Evolutionary conservation across 2,888 invertebrate genomes (phyloP).

Genomic region (Agapostemon virescens): DNA sequence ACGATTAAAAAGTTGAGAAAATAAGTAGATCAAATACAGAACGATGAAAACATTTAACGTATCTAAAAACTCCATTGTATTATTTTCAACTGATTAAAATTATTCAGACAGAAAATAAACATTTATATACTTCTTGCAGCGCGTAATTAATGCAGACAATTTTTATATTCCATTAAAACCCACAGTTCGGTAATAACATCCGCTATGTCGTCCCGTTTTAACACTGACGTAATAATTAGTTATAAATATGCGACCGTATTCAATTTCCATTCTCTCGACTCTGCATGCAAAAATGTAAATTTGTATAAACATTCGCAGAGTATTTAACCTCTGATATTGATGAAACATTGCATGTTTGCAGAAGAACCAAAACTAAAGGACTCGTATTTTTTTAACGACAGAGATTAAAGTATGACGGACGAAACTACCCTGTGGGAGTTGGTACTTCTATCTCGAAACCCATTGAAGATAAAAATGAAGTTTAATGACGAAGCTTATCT

Average conservation of each 20-base stretch:
- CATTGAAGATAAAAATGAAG: background rate
- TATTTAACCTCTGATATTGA: background rate
- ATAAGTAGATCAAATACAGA: background rate
- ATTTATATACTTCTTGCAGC: background rate
- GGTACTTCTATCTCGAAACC: background rate
- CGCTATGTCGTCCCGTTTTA: background rate
- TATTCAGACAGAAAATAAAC: background rate
- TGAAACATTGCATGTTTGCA: background rate
- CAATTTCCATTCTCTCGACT: background rate
- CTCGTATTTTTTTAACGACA: background rate
- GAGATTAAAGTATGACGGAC: background rate
- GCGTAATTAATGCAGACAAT: background rate
- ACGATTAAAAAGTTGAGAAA: background rate
- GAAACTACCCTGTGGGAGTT: background rate
- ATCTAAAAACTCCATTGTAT: background rate
- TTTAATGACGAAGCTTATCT: background rate
- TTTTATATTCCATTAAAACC: background rate
- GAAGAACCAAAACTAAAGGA: background rate
- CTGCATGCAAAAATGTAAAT: background rate
- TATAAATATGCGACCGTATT: background rate
- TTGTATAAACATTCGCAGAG: background rate
- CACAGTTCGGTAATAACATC: background rate
- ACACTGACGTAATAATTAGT: background rate
- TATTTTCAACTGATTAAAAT: background rate
- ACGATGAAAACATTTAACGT: background rate